Base-by-base conservation (phyloP, 2,113 vertebrate species). In the Pangasianodon hypophthalmus region DNA sequence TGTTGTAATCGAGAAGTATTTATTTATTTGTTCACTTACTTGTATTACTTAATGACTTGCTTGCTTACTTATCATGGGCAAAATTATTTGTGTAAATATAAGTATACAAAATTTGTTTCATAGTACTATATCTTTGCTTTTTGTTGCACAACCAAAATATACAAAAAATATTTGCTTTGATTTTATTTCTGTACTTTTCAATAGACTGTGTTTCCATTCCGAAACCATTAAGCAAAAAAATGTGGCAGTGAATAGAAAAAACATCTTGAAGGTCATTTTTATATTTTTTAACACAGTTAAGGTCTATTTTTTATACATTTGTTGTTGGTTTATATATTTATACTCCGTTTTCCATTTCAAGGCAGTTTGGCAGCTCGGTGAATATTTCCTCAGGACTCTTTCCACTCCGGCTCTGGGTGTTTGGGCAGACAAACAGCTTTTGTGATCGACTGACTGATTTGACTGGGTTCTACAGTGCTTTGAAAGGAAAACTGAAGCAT, bases 341-440 rank as follows among this genome's bases (percentile, higher is more conserved):
- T 69, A 48, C 29, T 37, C 9, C 1, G 16, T 48, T 69, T 52
- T 86, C 4, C 29, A 29, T 85, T 77, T 85, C 29, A 48, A 71
- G 67, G 73, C 16, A 14, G 56, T 37, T 52, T 67, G 26, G 67
- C n/a, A 77, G 19, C 44, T 80, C n/a, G 3, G 41, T 81, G 52
- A 46, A 80, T 79, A 58, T 60, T 80, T 86, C 73, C n/a, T 26
- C 37, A n/a, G 24, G 44, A 82, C 60, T 90, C 3, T 82, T 90
- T 86, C 84, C 79, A 58, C 44, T 41, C 88, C 8, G 29, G 41
- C 26, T 41, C n/a, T 13, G 52, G n/a, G 52, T n/a, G n/a, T 69
- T 79, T 24, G 56, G 8, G 71, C 24, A 84, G 80, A 85, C 88
- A 89, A 41, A 85, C 32, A 79, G 54, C 83, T 24, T 79, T 77